Percentiles rank a stretch among this genome's conserved stretches.
Evolutionary conservation across 37 sponge, comb jelly and placozoan genomes (phyloP).

Genomic region (Bolinopsis microptera): DNA sequence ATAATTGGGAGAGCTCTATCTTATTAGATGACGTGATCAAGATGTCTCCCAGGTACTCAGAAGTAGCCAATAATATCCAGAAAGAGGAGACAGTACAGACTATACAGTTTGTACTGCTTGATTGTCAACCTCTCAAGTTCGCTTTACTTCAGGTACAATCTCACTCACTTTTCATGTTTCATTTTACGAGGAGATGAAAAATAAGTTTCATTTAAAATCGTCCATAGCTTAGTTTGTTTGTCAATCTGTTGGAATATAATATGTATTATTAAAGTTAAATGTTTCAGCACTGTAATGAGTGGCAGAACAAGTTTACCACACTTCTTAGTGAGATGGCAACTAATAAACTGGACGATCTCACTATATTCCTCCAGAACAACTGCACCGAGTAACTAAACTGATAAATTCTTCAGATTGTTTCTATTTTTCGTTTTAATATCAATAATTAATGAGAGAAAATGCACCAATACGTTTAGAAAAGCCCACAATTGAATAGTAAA

Average conservation of each 20-base stretch:
- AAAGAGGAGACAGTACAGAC: conserved; percentile 89
- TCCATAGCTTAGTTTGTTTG: too few relatives aligned
- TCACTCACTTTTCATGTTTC: too few relatives aligned
- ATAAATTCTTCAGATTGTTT: too few relatives aligned
- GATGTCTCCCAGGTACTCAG: conserved; percentile 77
- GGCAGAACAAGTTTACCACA: conserved; percentile 85
- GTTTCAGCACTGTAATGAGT: conserved; percentile 85
- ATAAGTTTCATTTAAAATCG: too few relatives aligned
- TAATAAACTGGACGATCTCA: conserved; percentile 74
- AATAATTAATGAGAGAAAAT: too few relatives aligned
- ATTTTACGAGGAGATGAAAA: too few relatives aligned
- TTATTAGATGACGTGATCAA: too few relatives aligned
- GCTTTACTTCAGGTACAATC: conserved; percentile 73
- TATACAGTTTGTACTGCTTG: conserved; percentile 92
- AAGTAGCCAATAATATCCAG: conserved; percentile 87
- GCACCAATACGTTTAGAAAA: too few relatives aligned
- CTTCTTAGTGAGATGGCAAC: conserved; percentile 90
- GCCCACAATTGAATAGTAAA: too few relatives aligned
- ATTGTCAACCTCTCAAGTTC: conserved; percentile 93
- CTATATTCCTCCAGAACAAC: conserved; percentile 73
- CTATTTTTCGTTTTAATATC: too few relatives aligned
- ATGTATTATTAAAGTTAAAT: neutral
- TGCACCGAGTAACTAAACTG: conserved; percentile 72
- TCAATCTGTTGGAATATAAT: too few relatives aligned
- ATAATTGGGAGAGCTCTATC: too few relatives aligned